Conservation (phyloP, 2,888 invertebrate species). For the Cheilosia pagana region DNA sequence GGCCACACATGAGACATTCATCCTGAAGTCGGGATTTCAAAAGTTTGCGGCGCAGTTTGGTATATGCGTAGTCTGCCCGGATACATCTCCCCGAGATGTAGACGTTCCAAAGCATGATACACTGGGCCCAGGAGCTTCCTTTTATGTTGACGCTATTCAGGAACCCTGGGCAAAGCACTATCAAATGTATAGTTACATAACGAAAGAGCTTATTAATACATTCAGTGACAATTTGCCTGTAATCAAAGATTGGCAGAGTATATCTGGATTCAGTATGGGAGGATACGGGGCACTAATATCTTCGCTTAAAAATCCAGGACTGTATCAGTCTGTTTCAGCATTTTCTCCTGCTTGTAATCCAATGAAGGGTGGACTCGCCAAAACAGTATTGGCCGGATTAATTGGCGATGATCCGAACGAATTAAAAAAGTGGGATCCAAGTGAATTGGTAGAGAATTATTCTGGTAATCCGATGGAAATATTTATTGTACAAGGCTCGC, state of each 20-base stretch:
- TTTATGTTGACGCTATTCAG: constrained; percentile 95
- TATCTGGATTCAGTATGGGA: constrained; percentile 95
- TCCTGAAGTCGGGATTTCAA: constrained; percentile 97
- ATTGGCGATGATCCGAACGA: constrained; percentile 87
- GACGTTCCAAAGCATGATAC: constrained; percentile 95
- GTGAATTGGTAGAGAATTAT: constrained; percentile 90
- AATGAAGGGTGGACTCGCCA: constrained; percentile 92
- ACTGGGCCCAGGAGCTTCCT: constrained; percentile 97
- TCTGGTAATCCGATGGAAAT: constrained; percentile 92
- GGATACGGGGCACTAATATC: constrained; percentile 98
- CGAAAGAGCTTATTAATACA: constrained; percentile 91
- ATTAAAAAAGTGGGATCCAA: constrained; percentile 95
- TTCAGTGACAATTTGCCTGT: constrained; percentile 90
- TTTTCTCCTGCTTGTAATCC: constrained; percentile 98
- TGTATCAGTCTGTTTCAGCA: constrained; percentile 94
- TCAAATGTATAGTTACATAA: constrained; percentile 97
- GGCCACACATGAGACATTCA: constrained; percentile 97
- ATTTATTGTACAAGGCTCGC: constrained; percentile 94
- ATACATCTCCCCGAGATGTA: constrained; percentile 96
- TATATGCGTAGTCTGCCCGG: constrained; percentile 95
- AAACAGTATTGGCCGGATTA: constrained; percentile 92
- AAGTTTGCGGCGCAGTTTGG: constrained; percentile 93
- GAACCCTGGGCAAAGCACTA: constrained; percentile 96
- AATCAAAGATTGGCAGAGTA: constrained; percentile 84
- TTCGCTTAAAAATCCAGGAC: constrained; percentile 95